phyloP scores from a whole-genome alignment of 2,797 vertebrate genomes.

The Syngnathus rostellatus region DNA sequence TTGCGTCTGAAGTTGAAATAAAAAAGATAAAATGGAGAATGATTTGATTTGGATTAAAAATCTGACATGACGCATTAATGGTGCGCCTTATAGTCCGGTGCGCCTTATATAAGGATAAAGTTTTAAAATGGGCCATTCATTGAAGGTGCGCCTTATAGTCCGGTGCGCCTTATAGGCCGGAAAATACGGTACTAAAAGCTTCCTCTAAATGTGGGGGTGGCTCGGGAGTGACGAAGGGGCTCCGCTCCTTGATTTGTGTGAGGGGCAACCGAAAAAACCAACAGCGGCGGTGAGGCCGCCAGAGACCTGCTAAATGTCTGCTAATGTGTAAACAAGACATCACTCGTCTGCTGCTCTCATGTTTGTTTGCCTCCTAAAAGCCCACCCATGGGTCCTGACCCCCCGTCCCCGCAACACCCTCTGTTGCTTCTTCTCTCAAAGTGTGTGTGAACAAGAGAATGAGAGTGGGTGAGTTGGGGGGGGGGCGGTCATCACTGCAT shows the following conservation, averaged over 20 bases:
- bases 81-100: too few species aligned
- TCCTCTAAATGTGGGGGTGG: too few species aligned
- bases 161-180: too few species aligned
- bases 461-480: background rate
- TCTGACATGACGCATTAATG: too few species aligned
- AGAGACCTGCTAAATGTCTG: constrained; percentile 62
- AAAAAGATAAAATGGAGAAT: too few species aligned
- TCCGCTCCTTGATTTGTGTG: background rate
- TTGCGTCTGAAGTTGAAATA: too few species aligned
- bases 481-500: constrained; percentile 52
- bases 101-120: too few species aligned
- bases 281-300: constrained; percentile 23
- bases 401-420: constrained; percentile 17
- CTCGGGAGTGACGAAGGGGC: too few species aligned
- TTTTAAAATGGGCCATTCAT: too few species aligned
- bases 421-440: constrained; percentile 56
- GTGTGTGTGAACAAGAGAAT: constrained; percentile 23
- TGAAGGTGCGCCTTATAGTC: too few species aligned
- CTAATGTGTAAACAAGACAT: constrained; percentile 94
- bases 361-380: constrained; percentile 80
- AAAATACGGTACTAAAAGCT: too few species aligned
- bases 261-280: background rate
- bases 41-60: too few species aligned
- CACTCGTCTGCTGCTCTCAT: constrained; percentile 81
- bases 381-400: constrained; percentile 62